Percentiles rank a stretch among this genome's conserved stretches.
phyloP scores from a whole-genome alignment of 2,113 vertebrate species.

The Cygnus buccinator region DNA sequence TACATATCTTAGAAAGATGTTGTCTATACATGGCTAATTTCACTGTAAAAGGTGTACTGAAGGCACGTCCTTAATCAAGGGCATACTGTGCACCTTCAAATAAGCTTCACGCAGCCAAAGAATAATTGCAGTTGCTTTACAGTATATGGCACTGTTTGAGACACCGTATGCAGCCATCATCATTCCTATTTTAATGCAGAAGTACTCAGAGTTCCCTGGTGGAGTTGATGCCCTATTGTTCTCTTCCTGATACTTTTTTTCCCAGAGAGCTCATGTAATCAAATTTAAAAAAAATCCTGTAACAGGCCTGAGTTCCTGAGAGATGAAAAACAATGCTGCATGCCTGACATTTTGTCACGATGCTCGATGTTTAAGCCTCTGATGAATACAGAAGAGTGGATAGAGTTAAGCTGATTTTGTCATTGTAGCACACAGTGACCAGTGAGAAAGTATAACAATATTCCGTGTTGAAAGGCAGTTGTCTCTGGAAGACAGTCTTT shows the following conservation, averaged over 20 bases:
- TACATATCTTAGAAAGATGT: accelerated
- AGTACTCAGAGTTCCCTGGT: neutral
- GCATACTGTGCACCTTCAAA: neutral
- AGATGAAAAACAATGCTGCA: accelerated
- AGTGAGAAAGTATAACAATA: neutral
- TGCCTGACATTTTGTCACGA: accelerated
- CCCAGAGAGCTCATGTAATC: accelerated
- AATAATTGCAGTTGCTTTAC: neutral
- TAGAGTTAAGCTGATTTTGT: neutral
- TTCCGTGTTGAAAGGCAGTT: neutral
- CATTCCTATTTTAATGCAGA: neutral
- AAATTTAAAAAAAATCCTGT: neutral
- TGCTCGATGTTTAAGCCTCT: neutral
- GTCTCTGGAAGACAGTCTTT: neutral
- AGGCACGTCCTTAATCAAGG: neutral
- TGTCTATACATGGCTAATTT: neutral
- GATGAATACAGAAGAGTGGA: neutral
- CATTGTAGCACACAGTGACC: neutral
- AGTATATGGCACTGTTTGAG: neutral
- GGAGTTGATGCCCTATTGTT: neutral
- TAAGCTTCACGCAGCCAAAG: neutral
- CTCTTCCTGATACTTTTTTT: neutral
- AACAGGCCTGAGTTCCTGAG: neutral
- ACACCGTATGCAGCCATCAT: neutral
- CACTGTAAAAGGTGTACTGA: neutral